Base-by-base conservation (phyloP, 2,113 vertebrate species). In the Scalopus aquaticus region DNA sequence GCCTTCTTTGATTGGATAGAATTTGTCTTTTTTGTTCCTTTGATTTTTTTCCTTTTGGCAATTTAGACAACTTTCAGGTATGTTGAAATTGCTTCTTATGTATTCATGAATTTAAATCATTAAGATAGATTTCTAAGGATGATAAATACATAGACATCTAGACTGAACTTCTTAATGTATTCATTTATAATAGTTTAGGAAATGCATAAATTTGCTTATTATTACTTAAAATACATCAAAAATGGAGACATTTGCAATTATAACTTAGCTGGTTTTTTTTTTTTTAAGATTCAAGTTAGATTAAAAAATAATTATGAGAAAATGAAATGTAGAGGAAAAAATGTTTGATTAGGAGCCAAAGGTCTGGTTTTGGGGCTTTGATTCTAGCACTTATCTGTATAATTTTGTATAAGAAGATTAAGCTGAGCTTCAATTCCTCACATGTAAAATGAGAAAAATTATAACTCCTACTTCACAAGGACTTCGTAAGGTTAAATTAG, bases 351-450 rank as follows among this genome's bases (percentile, higher is more conserved):
- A 82, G 49, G 37, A 86, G 4, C 26, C 65, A 58, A 24, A 81
- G 88, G 39, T 46, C 37, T 60, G 44, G 9, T 8, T 83, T 83
- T 90, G 32, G 15, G 46, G 12, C 19, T 12, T n/a, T 37, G 28
- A 54, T 54, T 92, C 56, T 76, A 17, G 11, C 24, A 60, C 1
- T 73, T 86, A 35, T 32, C 28, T 65, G 17, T 44, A 20, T 49
- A 70, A 56, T 62, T 81, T 94, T 80, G 42, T 30, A 2, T 65
- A 89, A 90, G 79, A 76, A 87, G 70, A 84, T 82, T 92, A 88
- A 70, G 37, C 54, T 72, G 64, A 92, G 58, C n/a, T 91, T 84
- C 26, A 93, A 15, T 76, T 85, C 13, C 28, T 96, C 58, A 42
- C 60, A 37, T 51, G 2, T 54, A 92, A 92, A 94, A 80, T 30